Conservation (phyloP, 2,888 invertebrate genomes). For the Drosophila lutescens region DNA sequence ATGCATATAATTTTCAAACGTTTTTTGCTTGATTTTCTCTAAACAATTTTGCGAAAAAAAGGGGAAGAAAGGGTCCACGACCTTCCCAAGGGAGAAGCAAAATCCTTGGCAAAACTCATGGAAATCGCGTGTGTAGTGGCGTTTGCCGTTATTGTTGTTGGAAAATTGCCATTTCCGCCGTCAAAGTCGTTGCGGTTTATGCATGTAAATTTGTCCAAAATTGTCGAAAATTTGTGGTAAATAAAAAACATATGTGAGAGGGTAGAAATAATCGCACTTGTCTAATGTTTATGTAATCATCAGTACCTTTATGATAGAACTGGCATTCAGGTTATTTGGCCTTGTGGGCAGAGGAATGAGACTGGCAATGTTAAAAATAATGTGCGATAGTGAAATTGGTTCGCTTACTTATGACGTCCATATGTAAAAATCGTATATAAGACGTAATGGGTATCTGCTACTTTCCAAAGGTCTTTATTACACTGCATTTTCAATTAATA, state of each 20-base stretch:
- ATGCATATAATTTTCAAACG: slow-evolving; percentile 74
- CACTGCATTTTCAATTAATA: neutral
- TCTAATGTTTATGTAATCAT: slow-evolving; percentile 75
- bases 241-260: slow-evolving; percentile 60
- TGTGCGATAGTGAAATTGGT: neutral
- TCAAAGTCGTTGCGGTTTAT: slow-evolving; percentile 69
- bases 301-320: slow-evolving; percentile 67
- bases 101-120: slow-evolving; percentile 38
- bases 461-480: neutral
- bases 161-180: slow-evolving; percentile 76
- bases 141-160: slow-evolving; percentile 62
- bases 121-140: slow-evolving; percentile 67
- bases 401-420: slow-evolving; percentile 2
- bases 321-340: slow-evolving; percentile 46
- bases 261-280: slow-evolving; percentile 54
- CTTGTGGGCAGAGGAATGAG: slow-evolving; percentile 28
- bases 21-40: slow-evolving; percentile 73
- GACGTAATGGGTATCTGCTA: neutral
- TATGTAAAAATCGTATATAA: neutral
- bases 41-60: slow-evolving; percentile 58
- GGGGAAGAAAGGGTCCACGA: slow-evolving; percentile 53
- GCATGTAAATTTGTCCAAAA: slow-evolving; percentile 80
- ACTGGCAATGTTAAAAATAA: neutral
- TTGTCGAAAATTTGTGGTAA: slow-evolving; percentile 80
- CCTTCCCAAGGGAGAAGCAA: slow-evolving; percentile 35